Evolutionary conservation across 2,888 invertebrate genomes (phyloP).

Genomic region (Odontocolon sp.): DNA sequence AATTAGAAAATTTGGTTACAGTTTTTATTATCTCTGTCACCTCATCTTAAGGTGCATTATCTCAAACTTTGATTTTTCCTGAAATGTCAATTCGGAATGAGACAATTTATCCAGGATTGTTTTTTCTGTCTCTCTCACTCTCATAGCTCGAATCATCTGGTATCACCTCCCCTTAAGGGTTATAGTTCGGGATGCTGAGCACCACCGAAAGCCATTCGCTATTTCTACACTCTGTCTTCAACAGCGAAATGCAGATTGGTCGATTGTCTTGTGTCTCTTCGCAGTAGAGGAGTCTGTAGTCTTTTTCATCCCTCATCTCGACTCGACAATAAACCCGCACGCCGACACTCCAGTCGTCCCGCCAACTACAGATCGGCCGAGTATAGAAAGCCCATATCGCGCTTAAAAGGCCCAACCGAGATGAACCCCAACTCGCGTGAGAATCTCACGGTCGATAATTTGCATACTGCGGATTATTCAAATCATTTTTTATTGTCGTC

Average conservation of each 20-base stretch:
- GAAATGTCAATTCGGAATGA: too few relatives aligned
- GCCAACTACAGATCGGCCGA: conserved; percentile 11
- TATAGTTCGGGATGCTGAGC: too few relatives aligned
- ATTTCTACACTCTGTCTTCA: too few relatives aligned
- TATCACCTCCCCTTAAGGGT: too few relatives aligned
- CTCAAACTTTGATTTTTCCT: too few relatives aligned
- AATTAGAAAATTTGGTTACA: conserved; percentile 16
- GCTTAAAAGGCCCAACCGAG: too few relatives aligned
- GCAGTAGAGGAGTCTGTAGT: conserved; percentile 22
- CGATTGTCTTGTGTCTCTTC: conserved; percentile 72
- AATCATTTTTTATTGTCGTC: conserved; percentile 77
- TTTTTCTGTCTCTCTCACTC: too few relatives aligned
- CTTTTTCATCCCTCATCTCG: conserved; percentile 46
- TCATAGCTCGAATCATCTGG: too few relatives aligned
- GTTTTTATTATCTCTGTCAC: not conserved
- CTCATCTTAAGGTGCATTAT: too few relatives aligned
- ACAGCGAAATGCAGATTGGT: conserved; percentile 72
- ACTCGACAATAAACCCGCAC: conserved; percentile 53
- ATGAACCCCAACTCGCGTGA: conserved; percentile 71
- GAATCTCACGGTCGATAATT: conserved; percentile 75
- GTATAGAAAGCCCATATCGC: not conserved
- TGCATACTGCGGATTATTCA: conserved; percentile 80
- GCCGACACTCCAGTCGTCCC: conserved; percentile 19
- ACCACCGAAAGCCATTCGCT: too few relatives aligned
- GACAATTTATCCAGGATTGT: too few relatives aligned